These are phyloP conservation scores for Perca fluviatilis DNA, from an alignment of 2,113 vertebrate species.

Conservation along the genomic window DNA sequence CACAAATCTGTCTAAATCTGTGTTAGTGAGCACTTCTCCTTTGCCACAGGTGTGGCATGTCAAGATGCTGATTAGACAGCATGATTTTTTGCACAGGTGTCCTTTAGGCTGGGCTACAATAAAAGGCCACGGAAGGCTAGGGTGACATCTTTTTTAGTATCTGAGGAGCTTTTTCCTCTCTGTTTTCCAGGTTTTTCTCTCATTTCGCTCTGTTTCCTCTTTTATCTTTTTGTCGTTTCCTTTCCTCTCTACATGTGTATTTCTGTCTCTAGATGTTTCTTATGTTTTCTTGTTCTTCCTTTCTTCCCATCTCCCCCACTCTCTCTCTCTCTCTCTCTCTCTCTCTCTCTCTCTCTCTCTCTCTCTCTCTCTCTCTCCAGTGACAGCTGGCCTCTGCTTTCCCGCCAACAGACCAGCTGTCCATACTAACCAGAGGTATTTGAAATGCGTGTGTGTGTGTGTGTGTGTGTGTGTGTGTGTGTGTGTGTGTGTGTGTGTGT, in stretches of 20 bases:
- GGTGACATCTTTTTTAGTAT: background rate
- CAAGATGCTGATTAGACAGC: no score
- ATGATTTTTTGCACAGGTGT: no score
- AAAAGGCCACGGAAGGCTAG: no score
- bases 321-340: background rate
- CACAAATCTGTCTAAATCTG: no score
- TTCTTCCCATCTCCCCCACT: background rate
- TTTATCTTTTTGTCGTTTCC: background rate
- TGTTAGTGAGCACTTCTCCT: no score
- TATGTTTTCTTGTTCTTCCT: background rate
- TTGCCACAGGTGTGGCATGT: no score
- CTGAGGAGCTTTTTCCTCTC: background rate
- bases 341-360: conserved; percentile 6
- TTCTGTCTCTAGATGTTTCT: background rate
- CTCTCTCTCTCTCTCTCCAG: conserved; percentile 16
- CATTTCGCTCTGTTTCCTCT: background rate
- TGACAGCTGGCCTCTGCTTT: conserved; percentile 72
- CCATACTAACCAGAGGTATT: conserved; percentile 61
- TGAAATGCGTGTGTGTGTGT: conserved; percentile 41
- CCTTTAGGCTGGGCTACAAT: no score
- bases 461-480: conserved; percentile 53
- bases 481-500: conserved; percentile 50
- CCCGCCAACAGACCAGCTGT: conserved; percentile 76
- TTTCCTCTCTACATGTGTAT: background rate
- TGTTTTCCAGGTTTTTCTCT: background rate